Evolutionary conservation across 53 echinoderm and acorn worm genomes (phyloP), one percentile per base, ranked within the genome.

Genomic region (Zoroaster sp.): DNA sequence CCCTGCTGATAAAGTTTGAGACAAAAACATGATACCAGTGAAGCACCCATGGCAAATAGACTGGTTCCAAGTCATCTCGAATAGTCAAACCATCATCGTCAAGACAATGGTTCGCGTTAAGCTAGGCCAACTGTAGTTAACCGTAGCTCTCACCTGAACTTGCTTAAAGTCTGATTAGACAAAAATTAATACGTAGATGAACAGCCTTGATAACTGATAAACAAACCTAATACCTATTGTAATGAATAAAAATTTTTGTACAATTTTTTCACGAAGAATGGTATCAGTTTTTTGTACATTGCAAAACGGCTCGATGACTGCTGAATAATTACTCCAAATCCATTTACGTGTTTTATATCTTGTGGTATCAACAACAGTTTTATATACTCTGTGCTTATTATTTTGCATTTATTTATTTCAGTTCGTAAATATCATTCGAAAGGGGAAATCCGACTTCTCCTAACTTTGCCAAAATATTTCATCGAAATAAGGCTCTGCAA

Each of bases 341-440:
- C 47, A 66, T 7, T 21, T 34, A 4, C 13, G 40, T 45, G 1
- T 36, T 28, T 51, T 0, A n/a, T 17, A 15, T n/a, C 18, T 59
- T 59, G 78, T 14, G 31, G 47, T 77, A 21, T 59, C 8, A 59
- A 25, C 25, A 78, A 7, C 78, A 78, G 78, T 78, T 36, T 78
- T 59, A 23, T 46, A 38, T n/a, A 51, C 32, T 17, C 28, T 10
- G 12, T 25, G 45, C 8, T 78, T 39, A 37, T 78, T 78, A 37
- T 38, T 54, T 59, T 78, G 40, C 54, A 54, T 78, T 78, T 78
- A 78, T 78, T 78, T 78, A 78, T 77, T 78, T 37, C 40, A 36
- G 39, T 37, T 78, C 52, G 63, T 33, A 59, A 51, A 35, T 51
- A 51, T 23, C 23, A 36, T 38, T 78, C 54, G 35, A n/a, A 4